Evolutionary conservation across 2,797 vertebrate genomes (phyloP).

Genomic region (Spondyliosoma cantharus): DNA sequence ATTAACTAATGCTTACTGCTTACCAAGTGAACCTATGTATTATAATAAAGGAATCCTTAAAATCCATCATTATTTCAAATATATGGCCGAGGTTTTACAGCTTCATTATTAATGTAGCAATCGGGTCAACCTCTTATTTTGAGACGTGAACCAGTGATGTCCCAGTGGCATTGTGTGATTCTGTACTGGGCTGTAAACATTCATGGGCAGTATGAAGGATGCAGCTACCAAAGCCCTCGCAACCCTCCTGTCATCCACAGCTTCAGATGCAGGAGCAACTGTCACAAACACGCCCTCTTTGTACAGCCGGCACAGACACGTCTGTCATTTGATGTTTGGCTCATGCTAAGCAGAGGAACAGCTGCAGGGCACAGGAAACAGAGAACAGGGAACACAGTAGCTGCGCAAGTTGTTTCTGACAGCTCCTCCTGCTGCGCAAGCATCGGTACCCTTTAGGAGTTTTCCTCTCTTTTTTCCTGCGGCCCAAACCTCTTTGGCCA

Average conservation of each 20-base stretch:
- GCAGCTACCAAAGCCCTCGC: conserved; percentile 5
- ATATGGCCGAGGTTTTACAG: neutral
- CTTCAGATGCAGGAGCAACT: conserved; percentile 68
- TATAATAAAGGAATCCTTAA: neutral
- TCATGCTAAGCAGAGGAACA: conserved; percentile 80
- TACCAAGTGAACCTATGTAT: too few species aligned
- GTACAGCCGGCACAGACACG: conserved; percentile 74
- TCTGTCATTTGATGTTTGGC: conserved; percentile 81
- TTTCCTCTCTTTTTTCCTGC: conserved; percentile 17
- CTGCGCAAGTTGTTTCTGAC: conserved; percentile 75
- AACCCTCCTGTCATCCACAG: conserved; percentile 53
- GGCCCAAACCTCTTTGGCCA: conserved; percentile 41
- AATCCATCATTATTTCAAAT: neutral
- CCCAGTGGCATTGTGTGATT: neutral
- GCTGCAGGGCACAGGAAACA: conserved; percentile 77
- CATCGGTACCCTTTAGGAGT: conserved; percentile 57
- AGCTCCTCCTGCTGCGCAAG: conserved; percentile 73
- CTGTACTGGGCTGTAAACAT: conserved; percentile 38
- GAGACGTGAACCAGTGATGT: neutral
- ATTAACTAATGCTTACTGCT: too few species aligned
- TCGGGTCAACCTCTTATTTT: neutral
- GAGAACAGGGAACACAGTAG: conserved; percentile 72
- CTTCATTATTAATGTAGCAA: neutral
- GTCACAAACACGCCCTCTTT: conserved; percentile 77
- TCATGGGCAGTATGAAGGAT: conserved; percentile 35